A percentile compares a stretch with the other conserved stretches of the same genome.
Conservation (phyloP, 2,888 invertebrate genomes). For the Corbicula japonica region DNA sequence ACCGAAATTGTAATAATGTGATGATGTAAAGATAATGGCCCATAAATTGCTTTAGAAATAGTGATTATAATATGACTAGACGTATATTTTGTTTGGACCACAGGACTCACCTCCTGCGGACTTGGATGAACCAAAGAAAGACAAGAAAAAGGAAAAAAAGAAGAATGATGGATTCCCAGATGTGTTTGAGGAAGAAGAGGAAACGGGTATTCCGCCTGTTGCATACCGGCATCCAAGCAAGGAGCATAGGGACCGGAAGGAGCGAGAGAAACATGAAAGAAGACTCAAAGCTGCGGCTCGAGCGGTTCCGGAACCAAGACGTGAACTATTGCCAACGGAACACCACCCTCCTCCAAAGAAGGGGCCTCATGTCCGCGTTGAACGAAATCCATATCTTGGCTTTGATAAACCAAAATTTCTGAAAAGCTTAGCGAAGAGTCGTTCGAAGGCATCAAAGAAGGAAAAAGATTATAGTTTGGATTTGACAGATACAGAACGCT, state of each 20-base stretch:
- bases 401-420: constrained; percentile 24
- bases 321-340: constrained; percentile 20
- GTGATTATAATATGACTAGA: no score
- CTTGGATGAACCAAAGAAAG: no score
- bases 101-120: neutral
- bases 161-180: constrained; percentile 20
- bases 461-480: neutral
- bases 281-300: constrained; percentile 18
- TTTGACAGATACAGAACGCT: constrained; percentile 8
- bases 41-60: neutral
- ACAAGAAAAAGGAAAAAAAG: no score
- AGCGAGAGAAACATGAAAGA: constrained; percentile 16
- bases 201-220: constrained; percentile 23
- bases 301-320: constrained; percentile 10
- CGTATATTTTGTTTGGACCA: constrained; percentile 2
- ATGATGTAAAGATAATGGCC: neutral
- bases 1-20: neutral
- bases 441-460: neutral
- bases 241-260: constrained; percentile 6
- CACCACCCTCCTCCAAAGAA: constrained; percentile 16
- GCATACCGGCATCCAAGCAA: constrained; percentile 26
- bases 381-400: constrained; percentile 16
- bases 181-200: constrained; percentile 33
- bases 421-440: constrained; percentile 1
- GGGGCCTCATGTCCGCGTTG: constrained; percentile 18